phyloP scores from a whole-genome alignment of 2,113 vertebrate species.

The Brachirus orientalis region DNA sequence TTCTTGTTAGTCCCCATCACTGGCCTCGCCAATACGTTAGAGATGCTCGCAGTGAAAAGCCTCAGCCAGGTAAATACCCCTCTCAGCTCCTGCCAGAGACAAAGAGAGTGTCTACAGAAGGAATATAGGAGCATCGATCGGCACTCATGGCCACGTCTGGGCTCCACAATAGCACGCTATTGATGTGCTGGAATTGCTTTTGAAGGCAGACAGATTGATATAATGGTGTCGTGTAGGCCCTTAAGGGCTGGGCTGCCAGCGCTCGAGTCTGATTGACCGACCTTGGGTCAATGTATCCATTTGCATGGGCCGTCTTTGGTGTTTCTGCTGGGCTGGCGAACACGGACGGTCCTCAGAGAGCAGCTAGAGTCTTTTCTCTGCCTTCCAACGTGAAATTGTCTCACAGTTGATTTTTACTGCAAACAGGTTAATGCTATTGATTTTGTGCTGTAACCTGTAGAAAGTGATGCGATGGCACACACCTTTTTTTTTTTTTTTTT shows the following conservation, averaged over 20 bases:
- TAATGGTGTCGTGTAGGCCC: constrained; percentile 71
- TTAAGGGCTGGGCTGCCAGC: constrained; percentile 63
- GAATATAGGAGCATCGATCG: constrained; percentile 78
- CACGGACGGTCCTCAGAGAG: constrained; percentile 24
- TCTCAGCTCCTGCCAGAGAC: constrained; percentile 45
- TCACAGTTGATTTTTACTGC: constrained; percentile 62
- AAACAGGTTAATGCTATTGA: constrained; percentile 71
- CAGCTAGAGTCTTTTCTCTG: constrained; percentile 18
- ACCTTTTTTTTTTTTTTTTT: too few relatives aligned
- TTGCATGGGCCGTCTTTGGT: constrained; percentile 65
- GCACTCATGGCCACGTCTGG: constrained; percentile 68
- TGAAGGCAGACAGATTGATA: constrained; percentile 80
- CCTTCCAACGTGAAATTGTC: constrained; percentile 45
- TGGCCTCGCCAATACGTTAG: constrained; percentile 40
- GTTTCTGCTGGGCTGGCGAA: constrained; percentile 35
- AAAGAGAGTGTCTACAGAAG: constrained; percentile 67
- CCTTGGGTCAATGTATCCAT: constrained; percentile 75
- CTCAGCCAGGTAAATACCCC: constrained; percentile 59
- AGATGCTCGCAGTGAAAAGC: constrained; percentile 44
- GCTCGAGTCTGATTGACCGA: constrained; percentile 76
- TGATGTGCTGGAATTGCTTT: constrained; percentile 80
- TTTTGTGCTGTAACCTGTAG: constrained; percentile 65
- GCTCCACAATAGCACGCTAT: constrained; percentile 73
- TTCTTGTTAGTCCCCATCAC: constrained; percentile 45
- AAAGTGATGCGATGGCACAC: constrained; percentile 26